These are phyloP conservation scores for Dendropsophus ebraccatus DNA, from an alignment of 2,113 vertebrate species.

Conservation along the genomic window DNA sequence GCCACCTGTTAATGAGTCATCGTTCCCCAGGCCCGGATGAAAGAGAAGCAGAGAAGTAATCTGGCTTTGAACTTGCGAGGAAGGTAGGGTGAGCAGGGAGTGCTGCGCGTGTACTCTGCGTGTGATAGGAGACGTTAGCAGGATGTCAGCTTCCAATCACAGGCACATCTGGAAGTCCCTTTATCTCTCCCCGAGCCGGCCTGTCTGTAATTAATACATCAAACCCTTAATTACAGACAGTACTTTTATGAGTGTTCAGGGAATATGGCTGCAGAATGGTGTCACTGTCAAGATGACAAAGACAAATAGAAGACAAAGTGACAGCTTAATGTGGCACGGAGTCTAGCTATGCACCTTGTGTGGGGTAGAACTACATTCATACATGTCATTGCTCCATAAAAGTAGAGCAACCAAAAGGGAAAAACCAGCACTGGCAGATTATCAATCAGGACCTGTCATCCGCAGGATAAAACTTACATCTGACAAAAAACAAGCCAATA, in stretches of 20 bases:
- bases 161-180: slow-evolving; percentile 77
- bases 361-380: slow-evolving; percentile 13
- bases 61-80: slow-evolving; percentile 77
- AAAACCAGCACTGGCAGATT: slow-evolving; percentile 11
- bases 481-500: background rate
- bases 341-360: slow-evolving; percentile 2
- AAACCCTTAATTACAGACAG: slow-evolving; percentile 76
- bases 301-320: slow-evolving; percentile 55
- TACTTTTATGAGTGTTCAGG: slow-evolving; percentile 67
- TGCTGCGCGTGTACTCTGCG: slow-evolving; percentile 77
- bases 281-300: slow-evolving; percentile 53
- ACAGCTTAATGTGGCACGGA: slow-evolving; percentile 46
- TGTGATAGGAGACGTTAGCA: slow-evolving; percentile 78
- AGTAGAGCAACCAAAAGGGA: background rate
- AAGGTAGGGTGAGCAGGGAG: slow-evolving; percentile 72
- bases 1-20: slow-evolving; percentile 44
- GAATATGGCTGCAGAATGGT: slow-evolving; percentile 49
- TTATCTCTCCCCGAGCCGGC: slow-evolving; percentile 76
- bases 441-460: slow-evolving; percentile 3
- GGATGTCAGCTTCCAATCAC: slow-evolving; percentile 72
- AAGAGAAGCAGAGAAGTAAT: slow-evolving; percentile 76
- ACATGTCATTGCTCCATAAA: slow-evolving; percentile 4
- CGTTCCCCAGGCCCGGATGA: slow-evolving; percentile 66
- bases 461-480: background rate
- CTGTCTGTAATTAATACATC: slow-evolving; percentile 78